phyloP scores from a whole-genome alignment of 2,888 invertebrate species.

The Caradrina kadenii region DNA sequence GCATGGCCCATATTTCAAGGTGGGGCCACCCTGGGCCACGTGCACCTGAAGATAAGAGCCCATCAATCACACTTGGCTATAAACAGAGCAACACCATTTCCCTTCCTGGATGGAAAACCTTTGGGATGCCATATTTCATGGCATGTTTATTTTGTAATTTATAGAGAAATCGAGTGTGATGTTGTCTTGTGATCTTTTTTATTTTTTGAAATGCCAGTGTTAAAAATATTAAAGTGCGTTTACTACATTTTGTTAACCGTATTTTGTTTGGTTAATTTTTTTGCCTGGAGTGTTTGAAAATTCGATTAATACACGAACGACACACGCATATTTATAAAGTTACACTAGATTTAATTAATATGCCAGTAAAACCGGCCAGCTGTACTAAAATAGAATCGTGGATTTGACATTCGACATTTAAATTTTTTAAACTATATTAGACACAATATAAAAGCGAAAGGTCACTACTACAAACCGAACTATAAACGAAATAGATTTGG shows the following conservation, averaged over 20 bases:
- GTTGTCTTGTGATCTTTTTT: conserved; percentile 17
- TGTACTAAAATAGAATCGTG: background rate
- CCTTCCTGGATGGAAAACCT: conserved; percentile 57
- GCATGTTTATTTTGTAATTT: conserved; percentile 68
- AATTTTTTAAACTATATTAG: too few species aligned
- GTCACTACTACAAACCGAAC: background rate
- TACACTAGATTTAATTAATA: background rate
- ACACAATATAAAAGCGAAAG: background rate
- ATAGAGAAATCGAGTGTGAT: conserved; percentile 45
- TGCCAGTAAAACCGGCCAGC: background rate
- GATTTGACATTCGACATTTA: background rate
- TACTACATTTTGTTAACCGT: background rate
- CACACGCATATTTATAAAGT: background rate
- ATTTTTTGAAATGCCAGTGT: background rate
- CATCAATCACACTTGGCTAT: conserved; percentile 87
- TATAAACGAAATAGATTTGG: too few species aligned
- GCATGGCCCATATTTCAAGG: conserved; percentile 80
- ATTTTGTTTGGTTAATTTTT: conserved; percentile 11
- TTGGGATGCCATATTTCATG: conserved; percentile 73
- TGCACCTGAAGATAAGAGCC: conserved; percentile 82
- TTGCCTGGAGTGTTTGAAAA: background rate
- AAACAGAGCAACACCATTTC: conserved; percentile 75
- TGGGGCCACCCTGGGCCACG: conserved; percentile 61
- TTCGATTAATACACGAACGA: background rate
- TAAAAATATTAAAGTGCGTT: background rate